Base-by-base conservation (phyloP, 2,113 vertebrate species). In the Puma concolor region DNA sequence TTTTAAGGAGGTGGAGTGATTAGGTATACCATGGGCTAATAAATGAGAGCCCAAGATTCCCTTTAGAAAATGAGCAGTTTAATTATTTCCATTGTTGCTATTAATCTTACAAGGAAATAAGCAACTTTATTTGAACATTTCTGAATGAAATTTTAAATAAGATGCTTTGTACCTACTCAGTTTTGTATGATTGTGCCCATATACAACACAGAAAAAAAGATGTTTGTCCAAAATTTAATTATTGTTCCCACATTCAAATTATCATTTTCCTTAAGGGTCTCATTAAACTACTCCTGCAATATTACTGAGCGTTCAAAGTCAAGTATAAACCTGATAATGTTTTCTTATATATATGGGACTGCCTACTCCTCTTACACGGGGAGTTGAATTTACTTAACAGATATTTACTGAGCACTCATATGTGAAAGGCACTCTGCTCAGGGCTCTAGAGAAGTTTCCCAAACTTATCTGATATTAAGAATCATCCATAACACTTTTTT, bases 91-190 rank as follows among this genome's bases (percentile, higher is more conserved):
- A 44, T 36, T 87, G 17, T n/a, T 72, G 38, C 52, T 52, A 13
- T 66, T 93, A 91, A 85, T 95, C 66, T 92, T 63, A 36, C 1
- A 71, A 44, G 60, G 17, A 92, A 93, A 74, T 54, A 84, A 48
- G 54, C 10, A 33, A 76, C 21, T 74, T 93, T 85, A 81, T 77
- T 67, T 44, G n/a, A 85, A 72, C 31, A 93, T 81, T 84, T 91
- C 23, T 77, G 25, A 94, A 50, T 57, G 23, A 88, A 93, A 86
- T 85, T 92, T 89, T 92, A 89, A 93, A 54, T 90, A 79, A 74
- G 87, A 80, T 90, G 19, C 17, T 82, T 91, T 52, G 19, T 87
- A 77, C n/a, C 36, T 84, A 14, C n/a, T 72, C 44, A 5, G 21
- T 91, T 86, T 93, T 69, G 52, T 41, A 36, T 91, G 23, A 79